Conservation (phyloP, 2,888 invertebrate genomes). For the Tupiocoris notatus region DNA sequence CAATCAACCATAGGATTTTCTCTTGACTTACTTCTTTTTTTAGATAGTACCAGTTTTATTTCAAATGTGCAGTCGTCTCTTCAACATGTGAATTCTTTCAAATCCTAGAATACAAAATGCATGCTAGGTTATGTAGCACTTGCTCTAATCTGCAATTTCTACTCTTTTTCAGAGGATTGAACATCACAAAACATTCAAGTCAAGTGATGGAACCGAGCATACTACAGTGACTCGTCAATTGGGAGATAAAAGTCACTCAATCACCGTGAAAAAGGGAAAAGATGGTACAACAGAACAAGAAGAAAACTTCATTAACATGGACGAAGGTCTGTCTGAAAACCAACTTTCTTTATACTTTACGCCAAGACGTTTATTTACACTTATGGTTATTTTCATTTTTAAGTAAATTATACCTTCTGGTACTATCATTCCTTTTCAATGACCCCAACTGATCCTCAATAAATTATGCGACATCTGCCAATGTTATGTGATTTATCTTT, state of each 20-base stretch:
- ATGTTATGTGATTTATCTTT: background rate
- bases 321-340: conserved; percentile 43
- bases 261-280: conserved; percentile 30
- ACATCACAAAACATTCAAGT: conserved; percentile 27
- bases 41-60: no score
- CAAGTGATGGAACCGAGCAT: conserved; percentile 39
- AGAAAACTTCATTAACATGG: conserved; percentile 43
- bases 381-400: no score
- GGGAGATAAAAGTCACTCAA: conserved; percentile 32
- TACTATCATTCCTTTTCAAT: background rate
- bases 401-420: background rate
- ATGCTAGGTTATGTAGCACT: no score
- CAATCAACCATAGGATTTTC: no score
- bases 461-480: background rate
- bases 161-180: conserved; percentile 26
- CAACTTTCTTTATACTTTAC: no score
- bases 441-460: background rate
- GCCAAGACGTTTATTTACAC: no score
- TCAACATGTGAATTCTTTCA: no score
- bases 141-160: no score
- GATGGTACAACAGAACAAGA: conserved; percentile 38
- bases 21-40: no score
- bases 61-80: background rate
- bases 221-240: conserved; percentile 27
- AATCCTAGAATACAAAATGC: no score